Conservation (phyloP, 2,113 vertebrate species). For the Planiliza haematocheilus region DNA sequence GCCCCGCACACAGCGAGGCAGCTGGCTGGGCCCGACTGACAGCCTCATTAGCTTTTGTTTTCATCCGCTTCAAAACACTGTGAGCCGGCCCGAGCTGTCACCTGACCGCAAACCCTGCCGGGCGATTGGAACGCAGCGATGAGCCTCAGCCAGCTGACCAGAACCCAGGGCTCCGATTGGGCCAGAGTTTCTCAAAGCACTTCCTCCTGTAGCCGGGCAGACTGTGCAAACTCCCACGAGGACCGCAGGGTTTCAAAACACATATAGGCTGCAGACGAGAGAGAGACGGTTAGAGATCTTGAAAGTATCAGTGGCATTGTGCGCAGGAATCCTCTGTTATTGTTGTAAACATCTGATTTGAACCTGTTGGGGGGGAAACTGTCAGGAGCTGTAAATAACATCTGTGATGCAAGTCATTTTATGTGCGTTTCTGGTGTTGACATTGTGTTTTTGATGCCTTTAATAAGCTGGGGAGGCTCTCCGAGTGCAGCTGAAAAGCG, state of each 20-base stretch:
- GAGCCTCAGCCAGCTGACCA: constrained; percentile 68
- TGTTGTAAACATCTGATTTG: neutral
- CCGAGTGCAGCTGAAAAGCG: constrained; percentile 14
- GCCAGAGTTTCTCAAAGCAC: constrained; percentile 59
- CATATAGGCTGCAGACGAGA: constrained; percentile 25
- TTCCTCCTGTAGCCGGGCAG: constrained; percentile 83
- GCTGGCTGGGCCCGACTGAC: constrained; percentile 58
- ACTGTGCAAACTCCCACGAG: constrained; percentile 59
- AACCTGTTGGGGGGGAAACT: neutral
- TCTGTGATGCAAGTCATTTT: too few species aligned
- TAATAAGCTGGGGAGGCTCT: neutral
- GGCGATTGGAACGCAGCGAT: constrained; percentile 36
- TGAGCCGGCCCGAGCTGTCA: constrained; percentile 66
- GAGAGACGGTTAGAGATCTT: neutral
- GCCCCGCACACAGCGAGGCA: constrained; percentile 43
- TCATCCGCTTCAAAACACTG: constrained; percentile 70
- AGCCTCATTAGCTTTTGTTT: constrained; percentile 79
- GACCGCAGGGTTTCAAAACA: constrained; percentile 39
- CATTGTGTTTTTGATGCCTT: neutral
- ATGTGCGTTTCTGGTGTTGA: too few species aligned
- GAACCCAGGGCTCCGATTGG: constrained; percentile 65
- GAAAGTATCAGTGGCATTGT: neutral
- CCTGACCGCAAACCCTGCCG: constrained; percentile 56
- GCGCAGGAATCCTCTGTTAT: neutral
- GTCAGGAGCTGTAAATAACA: neutral